Evolutionary conservation across 2,797 vertebrate genomes (phyloP).

Genomic region (Peromyscus eremicus): DNA sequence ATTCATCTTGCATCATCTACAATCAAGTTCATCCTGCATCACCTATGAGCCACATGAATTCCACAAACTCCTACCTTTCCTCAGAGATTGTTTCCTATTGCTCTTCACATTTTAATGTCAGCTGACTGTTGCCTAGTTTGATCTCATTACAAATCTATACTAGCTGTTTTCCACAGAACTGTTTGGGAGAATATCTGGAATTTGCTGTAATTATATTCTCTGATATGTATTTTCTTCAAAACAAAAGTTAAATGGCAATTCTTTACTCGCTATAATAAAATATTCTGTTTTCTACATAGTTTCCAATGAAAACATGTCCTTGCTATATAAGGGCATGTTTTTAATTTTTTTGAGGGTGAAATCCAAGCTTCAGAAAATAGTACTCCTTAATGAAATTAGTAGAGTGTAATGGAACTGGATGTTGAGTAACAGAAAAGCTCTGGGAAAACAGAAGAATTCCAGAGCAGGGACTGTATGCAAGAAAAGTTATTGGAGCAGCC

Average conservation of each 20-base stretch:
- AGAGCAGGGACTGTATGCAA: neutral
- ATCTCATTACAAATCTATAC: slow-evolving; percentile 33
- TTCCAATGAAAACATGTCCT: neutral
- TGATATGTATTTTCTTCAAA: slow-evolving; percentile 60
- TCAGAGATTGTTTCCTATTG: slow-evolving; percentile 55
- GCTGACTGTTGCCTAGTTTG: slow-evolving; percentile 33
- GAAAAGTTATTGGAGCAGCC: neutral
- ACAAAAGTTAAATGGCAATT: slow-evolving; percentile 50
- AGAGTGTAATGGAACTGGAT: neutral
- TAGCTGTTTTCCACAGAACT: slow-evolving; percentile 13
- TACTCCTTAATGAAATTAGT: neutral
- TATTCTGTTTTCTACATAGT: neutral
- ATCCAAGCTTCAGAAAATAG: slow-evolving; percentile 43
- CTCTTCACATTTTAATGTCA: slow-evolving; percentile 60
- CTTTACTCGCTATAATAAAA: slow-evolving; percentile 5
- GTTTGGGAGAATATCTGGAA: neutral
- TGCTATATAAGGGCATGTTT: neutral
- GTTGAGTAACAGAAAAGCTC: neutral
- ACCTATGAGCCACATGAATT: slow-evolving; percentile 46
- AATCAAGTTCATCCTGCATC: slow-evolving; percentile 27
- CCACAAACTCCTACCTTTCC: neutral
- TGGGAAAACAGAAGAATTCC: neutral
- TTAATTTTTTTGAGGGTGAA: neutral
- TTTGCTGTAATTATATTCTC: slow-evolving; percentile 26
- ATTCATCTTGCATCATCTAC: slow-evolving; percentile 1